Conservation (phyloP, 2,113 vertebrate species). For the Serilophus lunatus region DNA sequence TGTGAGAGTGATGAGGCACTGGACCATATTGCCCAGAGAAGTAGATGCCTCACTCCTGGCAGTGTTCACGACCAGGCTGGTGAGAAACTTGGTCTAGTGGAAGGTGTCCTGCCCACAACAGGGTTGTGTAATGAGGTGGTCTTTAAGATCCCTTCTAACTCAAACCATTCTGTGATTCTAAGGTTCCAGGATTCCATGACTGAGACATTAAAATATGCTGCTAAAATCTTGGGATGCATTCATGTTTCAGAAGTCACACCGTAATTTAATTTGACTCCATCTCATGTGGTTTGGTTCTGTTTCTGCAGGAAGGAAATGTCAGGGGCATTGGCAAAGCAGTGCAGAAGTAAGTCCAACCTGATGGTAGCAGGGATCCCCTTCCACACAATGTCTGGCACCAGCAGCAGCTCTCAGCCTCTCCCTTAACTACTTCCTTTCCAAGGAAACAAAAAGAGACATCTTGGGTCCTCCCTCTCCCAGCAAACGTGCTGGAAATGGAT, state of each 20-base stretch:
- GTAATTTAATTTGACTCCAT: conserved; percentile 5
- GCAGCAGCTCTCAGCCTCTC: not conserved
- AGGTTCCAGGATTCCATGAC: not conserved
- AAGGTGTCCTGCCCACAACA: not conserved
- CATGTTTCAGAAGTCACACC: not conserved
- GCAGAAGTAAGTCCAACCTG: not conserved
- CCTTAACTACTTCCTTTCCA: not conserved
- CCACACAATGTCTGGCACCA: not conserved
- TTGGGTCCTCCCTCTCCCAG: not conserved
- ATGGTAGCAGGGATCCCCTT: not conserved
- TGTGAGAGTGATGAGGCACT: not conserved
- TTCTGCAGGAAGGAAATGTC: not conserved
- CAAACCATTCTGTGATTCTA: not conserved
- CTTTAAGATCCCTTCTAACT: not conserved
- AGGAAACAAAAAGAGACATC: not conserved
- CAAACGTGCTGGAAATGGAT: not conserved
- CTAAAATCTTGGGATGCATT: not conserved
- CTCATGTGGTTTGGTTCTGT: not conserved
- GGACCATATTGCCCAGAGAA: not conserved
- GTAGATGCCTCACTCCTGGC: not conserved
- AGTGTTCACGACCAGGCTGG: not conserved
- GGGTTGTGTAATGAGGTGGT: not conserved
- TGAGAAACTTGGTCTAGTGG: not conserved
- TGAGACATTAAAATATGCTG: not conserved
- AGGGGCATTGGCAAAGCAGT: not conserved